phyloP scores from a whole-genome alignment of 2,888 invertebrate genomes.

The Agonum fuliginosum region DNA sequence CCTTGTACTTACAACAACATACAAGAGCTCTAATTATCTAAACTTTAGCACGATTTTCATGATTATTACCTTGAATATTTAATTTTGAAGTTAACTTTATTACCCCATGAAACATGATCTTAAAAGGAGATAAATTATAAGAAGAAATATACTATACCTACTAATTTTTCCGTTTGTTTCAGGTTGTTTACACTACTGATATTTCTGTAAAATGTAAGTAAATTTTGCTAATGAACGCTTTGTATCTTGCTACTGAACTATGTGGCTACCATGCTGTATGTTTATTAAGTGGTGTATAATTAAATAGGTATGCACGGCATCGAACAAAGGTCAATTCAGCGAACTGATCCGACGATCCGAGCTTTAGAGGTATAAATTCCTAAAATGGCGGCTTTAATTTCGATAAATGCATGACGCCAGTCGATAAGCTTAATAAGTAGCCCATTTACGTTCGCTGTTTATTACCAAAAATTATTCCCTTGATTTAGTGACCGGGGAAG shows the following conservation, averaged over 20 bases:
- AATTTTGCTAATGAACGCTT: too few relatives aligned
- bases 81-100: neutral
- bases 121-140: too few relatives aligned
- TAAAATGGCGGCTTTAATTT: constrained; percentile 10
- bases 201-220: too few relatives aligned
- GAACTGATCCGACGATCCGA: neutral
- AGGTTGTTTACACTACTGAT: too few relatives aligned
- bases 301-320: too few relatives aligned
- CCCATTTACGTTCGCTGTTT: constrained; percentile 3
- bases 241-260: too few relatives aligned
- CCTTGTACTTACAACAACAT: neutral
- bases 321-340: neutral
- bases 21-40: neutral
- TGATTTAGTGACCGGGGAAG: too few relatives aligned
- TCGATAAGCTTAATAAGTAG: constrained; percentile 40
- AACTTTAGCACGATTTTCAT: neutral
- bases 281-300: too few relatives aligned
- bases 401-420: constrained; percentile 23
- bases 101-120: neutral
- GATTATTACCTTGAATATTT: neutral
- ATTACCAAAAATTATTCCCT: too few relatives aligned
- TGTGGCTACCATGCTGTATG: too few relatives aligned
- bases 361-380: constrained; percentile 12
- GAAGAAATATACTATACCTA: too few relatives aligned
- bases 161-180: too few relatives aligned